Percentiles rank a stretch among this genome's conserved stretches.
Conservation (phyloP, 1,140 invertebrate species). For the Anoplophora glabripennis region DNA sequence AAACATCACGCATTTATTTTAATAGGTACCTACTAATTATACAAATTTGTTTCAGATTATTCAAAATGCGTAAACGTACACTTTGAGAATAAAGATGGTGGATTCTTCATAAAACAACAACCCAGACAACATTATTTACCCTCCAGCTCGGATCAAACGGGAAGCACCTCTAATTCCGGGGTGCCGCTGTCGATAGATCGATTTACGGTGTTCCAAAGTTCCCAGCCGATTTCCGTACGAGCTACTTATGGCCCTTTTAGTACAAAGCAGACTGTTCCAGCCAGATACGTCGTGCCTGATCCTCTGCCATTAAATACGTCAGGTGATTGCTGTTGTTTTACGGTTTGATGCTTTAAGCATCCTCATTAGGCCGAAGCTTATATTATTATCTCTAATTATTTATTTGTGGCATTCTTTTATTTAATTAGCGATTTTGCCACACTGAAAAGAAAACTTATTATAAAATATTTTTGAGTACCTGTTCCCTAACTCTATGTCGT, state of each 20-base stretch:
- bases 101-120: slow-evolving; percentile 82
- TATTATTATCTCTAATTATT: too few relatives aligned
- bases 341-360: too few relatives aligned
- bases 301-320: slow-evolving; percentile 54
- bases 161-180: slow-evolving; percentile 40
- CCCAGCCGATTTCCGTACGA: slow-evolving; percentile 79
- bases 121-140: slow-evolving; percentile 58
- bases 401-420: too few relatives aligned
- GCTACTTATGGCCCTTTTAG: slow-evolving; percentile 90
- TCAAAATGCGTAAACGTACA: slow-evolving; percentile 71
- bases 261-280: slow-evolving; percentile 89
- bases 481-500: too few relatives aligned
- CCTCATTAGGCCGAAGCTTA: too few relatives aligned
- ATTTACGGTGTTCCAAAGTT: slow-evolving; percentile 85
- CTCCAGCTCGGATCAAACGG: slow-evolving; percentile 42
- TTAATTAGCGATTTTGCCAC: too few relatives aligned
- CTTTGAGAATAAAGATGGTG: slow-evolving; percentile 85
- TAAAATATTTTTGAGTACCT: too few relatives aligned
- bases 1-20: too few relatives aligned
- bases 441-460: too few relatives aligned
- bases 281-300: slow-evolving; percentile 80
- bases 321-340: slow-evolving; percentile 21
- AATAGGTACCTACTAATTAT: too few relatives aligned
- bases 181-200: slow-evolving; percentile 70
- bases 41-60: slow-evolving; percentile 44